Evolutionary conservation across 2,888 invertebrate genomes (phyloP), one percentile per base, ranked within the genome.

Genomic region (Cephus runcator): DNA sequence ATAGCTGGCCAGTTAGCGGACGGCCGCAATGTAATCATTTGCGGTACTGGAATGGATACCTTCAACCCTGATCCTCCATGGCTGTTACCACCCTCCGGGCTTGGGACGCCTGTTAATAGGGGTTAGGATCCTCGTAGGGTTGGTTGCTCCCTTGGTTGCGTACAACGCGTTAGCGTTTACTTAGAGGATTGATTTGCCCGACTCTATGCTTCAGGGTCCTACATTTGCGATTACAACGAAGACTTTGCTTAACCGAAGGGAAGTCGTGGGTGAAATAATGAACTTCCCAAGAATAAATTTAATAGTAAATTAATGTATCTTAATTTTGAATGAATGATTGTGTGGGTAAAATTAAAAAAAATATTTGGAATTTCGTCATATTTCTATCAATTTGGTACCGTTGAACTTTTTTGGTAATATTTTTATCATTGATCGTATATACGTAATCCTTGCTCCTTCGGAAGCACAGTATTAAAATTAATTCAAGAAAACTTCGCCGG

Each of bases 1-100:
- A 82, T 84, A 85, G 83, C 83, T 83, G 88, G 88, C 88, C 88
- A 89, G 89, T 90, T 90, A 90, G 90, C 84, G 88, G 88, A 88
- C 83, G 83, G 83, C 90, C 90, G 87, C 90, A 89, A 87, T 89
- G 90, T 90, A 90, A 91, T 90, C 90, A 90, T 90, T 90, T 90
- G 90, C 85, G 90, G 90, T 88, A 81, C 83, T 76, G 73, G 85
- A 88, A 88, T 88, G 86, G 87, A 86, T 85, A 85, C 80, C 79
- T 40, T 69, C 73, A 30, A 69, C 73, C 80, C 73, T 75, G 69
- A 76, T 68, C 75, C 71, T 77, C 76, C 76, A 71, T 73, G 69
- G 73, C 69, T 69, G 23, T 36, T 36, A 12, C 35, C 69, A n/a
- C 71, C 73, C 71, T 73, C 56, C 73, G 76, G 56, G 74, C 73